Evolutionary conservation across 2,797 vertebrate genomes (phyloP).

Genomic region (Pangasius sanitwongsei): DNA sequence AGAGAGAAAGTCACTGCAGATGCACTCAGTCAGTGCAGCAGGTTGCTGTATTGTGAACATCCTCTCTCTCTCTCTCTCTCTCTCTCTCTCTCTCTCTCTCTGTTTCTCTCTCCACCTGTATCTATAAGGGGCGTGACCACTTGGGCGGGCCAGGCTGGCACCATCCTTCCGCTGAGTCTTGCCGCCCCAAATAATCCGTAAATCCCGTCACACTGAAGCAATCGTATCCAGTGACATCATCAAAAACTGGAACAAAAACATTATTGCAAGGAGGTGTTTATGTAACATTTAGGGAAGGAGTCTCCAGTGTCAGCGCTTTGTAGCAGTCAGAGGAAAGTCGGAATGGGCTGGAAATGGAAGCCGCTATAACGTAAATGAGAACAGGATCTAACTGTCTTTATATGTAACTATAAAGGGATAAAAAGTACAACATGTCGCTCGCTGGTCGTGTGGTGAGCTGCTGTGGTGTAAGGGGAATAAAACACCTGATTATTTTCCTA

Average conservation of each 20-base stretch:
- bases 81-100: not conserved
- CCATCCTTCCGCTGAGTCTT: not conserved
- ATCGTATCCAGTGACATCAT: not conserved
- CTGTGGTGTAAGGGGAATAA: not conserved
- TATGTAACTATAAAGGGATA: not conserved
- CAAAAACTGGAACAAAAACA: too few species aligned
- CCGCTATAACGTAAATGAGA: not conserved
- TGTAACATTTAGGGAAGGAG: not conserved
- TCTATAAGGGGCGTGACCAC: not conserved
- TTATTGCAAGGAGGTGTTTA: not conserved
- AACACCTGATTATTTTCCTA: not conserved
- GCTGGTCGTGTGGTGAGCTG: too few species aligned
- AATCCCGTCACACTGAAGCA: too few species aligned
- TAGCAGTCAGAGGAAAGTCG: not conserved
- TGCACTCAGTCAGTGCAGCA: not conserved
- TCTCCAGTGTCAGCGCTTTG: not conserved
- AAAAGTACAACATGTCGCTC: not conserved
- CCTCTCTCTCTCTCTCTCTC: not conserved
- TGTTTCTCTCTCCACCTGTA: not conserved
- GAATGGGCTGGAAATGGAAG: not conserved
- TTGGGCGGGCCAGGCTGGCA: not conserved
- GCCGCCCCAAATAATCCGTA: too few species aligned
- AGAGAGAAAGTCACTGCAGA: slow-evolving; percentile 57
- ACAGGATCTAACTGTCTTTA: not conserved
- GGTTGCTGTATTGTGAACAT: not conserved